Evolutionary conservation across 1,140 invertebrate species (phyloP), one percentile per base, ranked within the genome.

Genomic region (Trichonephila inaurata): DNA sequence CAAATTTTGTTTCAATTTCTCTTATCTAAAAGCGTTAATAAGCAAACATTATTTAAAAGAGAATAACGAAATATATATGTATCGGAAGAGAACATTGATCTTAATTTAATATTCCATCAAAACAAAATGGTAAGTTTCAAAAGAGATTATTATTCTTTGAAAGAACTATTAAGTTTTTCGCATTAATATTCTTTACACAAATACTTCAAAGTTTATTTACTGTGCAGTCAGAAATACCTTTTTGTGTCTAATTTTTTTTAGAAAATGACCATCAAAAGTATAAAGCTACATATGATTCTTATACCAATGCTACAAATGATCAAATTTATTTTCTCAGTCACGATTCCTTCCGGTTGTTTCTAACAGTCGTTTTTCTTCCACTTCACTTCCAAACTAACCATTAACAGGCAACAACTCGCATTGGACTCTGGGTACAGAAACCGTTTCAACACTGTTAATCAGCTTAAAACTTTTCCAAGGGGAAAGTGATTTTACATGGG

Each of bases 241-340:
- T 51, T 10, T 51, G 1, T 51, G 51, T 51, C 7, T 12, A 51
- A 51, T 51, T 51, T 51, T 51, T 40, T 40, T 51, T 51, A 0
- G 5, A 10, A 51, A 51, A 51, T 51, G 51, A 51, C 51, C 10
- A 51, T 51, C 62, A 64, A 2, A 64, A 64, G 16, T 19, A 62
- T 3, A 21, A 64, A 64, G 21, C 5, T 16, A 64, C 51, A 64
- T 64, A 64, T 19, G 62, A 19, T 64, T 64, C 33, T 40, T 77
- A 28, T 18, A 40, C 28, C 72, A 33, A 33, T 60, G 51, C 58
- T 60, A 6, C 51, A 10, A 85, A 61, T 85, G 6, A 60, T 60
- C 44, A 62, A 61, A 91, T 91, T 91, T 91, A 61, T 14, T 82
- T 91, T 72, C 89, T 24, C 33, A 69, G 89, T 91, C 89, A 91